Base-by-base conservation (phyloP, 2,113 vertebrate species). In the Epinephelus cyanopodus region DNA sequence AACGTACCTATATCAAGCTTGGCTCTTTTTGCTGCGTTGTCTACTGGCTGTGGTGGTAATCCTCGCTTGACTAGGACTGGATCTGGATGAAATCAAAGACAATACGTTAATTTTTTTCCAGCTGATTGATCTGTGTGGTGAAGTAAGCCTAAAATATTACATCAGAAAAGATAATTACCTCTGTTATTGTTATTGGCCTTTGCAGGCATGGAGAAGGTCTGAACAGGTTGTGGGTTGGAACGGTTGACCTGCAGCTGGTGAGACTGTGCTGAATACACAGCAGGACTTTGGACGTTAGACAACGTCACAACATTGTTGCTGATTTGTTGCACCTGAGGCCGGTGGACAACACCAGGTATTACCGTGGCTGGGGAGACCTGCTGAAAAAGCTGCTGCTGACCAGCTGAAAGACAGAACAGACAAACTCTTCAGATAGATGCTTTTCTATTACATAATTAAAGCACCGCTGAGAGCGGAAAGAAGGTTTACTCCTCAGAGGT, bases 1-100 rank as follows among this genome's bases (percentile, higher is more conserved):
- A 81, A 92, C 90, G n/a, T 83, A 93, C 92, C 54, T 5, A 56
- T 47, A 56, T 97, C 96, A 67, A 84, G 42, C 82, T 95, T 96
- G 9, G 89, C 63, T 88, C 94, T 96, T 94, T 97, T 96, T 61
- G 80, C 75, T 61, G 73, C 78, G 67, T 67, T 87, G 82, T 83
- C 94, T 50, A 78, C 81, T 23, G 90, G 90, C 61, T 96, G 94
- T 76, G 85, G 89, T 84, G 85, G 33, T 76, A 92, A 80, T 66
- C 72, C 86, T 72, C 84, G 89, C 89, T 97, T 97, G 77, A 95
- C 57, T 90, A 93, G 54, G 2, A 65, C 81, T 64, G 89, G 92
- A 86, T 93, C 94, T 96, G 84, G n/a, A 33, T 10, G 15, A 71
- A 64, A 45, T 29, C 4, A 50, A 85, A 77, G 53, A 74, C 52